Evolutionary conservation across 1,140 invertebrate genomes (phyloP), one percentile per base, ranked within the genome.

Genomic region (Leguminivora glycinivorella): DNA sequence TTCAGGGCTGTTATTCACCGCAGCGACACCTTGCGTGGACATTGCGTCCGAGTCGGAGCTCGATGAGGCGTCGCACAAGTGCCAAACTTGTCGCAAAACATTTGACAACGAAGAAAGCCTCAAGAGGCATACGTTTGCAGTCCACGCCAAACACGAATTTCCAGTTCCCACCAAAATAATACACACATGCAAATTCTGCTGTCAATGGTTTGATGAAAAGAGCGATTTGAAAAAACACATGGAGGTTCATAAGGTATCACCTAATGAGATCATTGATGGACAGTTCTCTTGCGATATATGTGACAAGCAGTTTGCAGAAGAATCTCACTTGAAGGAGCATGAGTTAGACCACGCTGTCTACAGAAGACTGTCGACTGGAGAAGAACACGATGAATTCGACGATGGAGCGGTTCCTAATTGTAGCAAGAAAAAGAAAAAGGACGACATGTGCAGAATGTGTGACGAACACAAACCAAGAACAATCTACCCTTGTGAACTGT

Each of bases 221-320:
- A 52, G 47, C 19, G 47, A 52, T 22, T 52, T 52, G 19, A 19
- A 52, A 9, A 22, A 52, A 52, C 47, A 52, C 7, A 52, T 52
- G 47, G 47, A 52, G 47, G 47, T 52, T 52, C 47, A 52, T 52
- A 52, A 52, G n/a, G 47, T 52, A 22, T 52, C 47, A 52, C 47
- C 47, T 19, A 52, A 52, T 22, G 47, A 52, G 47, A 22, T 52
- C 7, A 52, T 52, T 52, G 47, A 52, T 19, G 47, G 47, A 10
- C 47, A 9, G 7, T 52, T 52, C 19, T 52, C 47, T 22, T 52
- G 47, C 47, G 47, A 52, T 22, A 52, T 52, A 22, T 52, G 47
- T 22, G 47, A 52, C 19, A 52, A 52, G 22, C 47, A 22, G 47
- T 52, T 52, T 52, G 47, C 47, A 52, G 47, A 52, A 22, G 47